Base-by-base conservation (phyloP, 2,797 vertebrate species). In the Arnoldichthys spilopterus region DNA sequence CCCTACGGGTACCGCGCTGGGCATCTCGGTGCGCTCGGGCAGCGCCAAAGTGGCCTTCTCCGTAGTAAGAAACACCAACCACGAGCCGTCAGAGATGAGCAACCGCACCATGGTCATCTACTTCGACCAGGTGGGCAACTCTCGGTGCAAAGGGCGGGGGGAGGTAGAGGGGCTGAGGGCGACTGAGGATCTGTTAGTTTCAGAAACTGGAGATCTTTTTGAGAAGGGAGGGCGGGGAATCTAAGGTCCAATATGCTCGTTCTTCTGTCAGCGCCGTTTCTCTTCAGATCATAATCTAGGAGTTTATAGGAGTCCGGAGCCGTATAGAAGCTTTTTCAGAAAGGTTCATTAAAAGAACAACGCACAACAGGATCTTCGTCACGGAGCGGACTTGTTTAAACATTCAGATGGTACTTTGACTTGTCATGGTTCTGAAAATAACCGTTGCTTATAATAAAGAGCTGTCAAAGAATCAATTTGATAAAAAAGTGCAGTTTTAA, bases 21-120 rank as follows among this genome's bases (percentile, higher is more conserved):
- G 98, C 80, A 99, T 99, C 90, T 99, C 97, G 0, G 97, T 98
- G 92, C 96, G 97, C 84, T 97, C 97, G 0, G 97, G 96, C 59
- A 98, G 94, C 93, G 96, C 97, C 87, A 99, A 98, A 90, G 95
- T 98, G 90, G 98, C 98, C 56, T 99, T 98, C 92, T 98, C 97
- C 43, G 97, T 96, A 72, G 96, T 96, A 59, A 92, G 97, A 79
- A 98, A 96, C 96, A 99, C 97, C 87, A 98, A 99, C 94, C 97
- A 98, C 80, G 97, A 99, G 82, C 97, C 97, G 58, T 98, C 97
- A 54, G 97, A 99, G 94, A 99, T 99, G 97, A 98, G 96, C 91
- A 99, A 98, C 88, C 95, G 96, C 78, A 97, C 97, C 73, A 98
- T 98, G 97, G 96, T 97, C 89, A 99, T 99, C 92, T 99, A 99